These are phyloP conservation scores for Murina feae DNA, from an alignment of 2,113 vertebrate species.

Conservation along the genomic window DNA sequence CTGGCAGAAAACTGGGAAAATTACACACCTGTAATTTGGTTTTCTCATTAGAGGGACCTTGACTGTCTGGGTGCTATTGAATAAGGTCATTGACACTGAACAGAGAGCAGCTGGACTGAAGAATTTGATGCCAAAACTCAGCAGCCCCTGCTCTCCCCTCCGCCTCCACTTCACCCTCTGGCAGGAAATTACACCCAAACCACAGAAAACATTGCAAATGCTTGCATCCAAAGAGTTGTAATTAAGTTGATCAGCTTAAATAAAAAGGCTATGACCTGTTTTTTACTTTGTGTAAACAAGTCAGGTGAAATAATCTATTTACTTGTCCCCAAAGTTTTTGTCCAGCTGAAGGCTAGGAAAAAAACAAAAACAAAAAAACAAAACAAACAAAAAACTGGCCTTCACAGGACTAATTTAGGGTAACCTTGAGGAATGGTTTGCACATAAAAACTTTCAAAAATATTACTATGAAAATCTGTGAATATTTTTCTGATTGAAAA, in stretches of 20 bases:
- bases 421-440: conserved; percentile 33
- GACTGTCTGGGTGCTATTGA: conserved; percentile 44
- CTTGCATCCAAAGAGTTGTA: conserved; percentile 67
- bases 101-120: conserved; percentile 59
- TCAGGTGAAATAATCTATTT: conserved; percentile 49
- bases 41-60: conserved; percentile 62
- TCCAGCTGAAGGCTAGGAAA: conserved; percentile 6
- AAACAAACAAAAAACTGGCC: neutral
- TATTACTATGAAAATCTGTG: neutral
- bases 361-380: neutral
- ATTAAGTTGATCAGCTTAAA: conserved; percentile 75
- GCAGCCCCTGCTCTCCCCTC: conserved; percentile 40
- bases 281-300: conserved; percentile 60
- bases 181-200: conserved; percentile 76
- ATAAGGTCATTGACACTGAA: conserved; percentile 56
- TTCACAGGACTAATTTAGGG: conserved; percentile 40
- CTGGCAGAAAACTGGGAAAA: conserved; percentile 64
- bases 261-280: conserved; percentile 64
- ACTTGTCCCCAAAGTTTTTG: conserved; percentile 41
- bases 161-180: conserved; percentile 50
- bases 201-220: conserved; percentile 74
- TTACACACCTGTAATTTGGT: conserved; percentile 61
- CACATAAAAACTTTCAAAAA: conserved; percentile 19
- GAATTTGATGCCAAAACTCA: conserved; percentile 51
- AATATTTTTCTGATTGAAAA: neutral